Evolutionary conservation across 2,797 vertebrate genomes (phyloP).

Genomic region (Otolemur crassicaudatus): DNA sequence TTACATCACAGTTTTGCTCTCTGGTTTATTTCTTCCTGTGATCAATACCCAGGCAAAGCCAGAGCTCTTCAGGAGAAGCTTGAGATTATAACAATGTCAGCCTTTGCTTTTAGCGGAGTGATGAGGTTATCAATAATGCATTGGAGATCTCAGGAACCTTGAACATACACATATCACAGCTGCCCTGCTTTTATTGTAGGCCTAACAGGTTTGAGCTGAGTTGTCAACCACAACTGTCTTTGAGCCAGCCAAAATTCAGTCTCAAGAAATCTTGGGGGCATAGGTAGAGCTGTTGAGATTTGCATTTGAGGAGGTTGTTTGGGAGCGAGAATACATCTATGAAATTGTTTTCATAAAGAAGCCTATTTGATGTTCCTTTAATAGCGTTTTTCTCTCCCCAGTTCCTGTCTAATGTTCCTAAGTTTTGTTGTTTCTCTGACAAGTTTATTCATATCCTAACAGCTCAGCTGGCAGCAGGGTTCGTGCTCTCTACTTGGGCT

Average conservation of each 20-base stretch:
- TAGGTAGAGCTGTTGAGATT: neutral
- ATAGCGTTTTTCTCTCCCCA: slow-evolving; percentile 72
- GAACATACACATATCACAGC: slow-evolving; percentile 81
- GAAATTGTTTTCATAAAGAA: slow-evolving; percentile 73
- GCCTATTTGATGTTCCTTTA: slow-evolving; percentile 76
- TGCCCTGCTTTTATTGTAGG: slow-evolving; percentile 70
- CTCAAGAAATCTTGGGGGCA: slow-evolving; percentile 28
- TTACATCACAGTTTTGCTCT: slow-evolving; percentile 68
- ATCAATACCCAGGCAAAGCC: slow-evolving; percentile 79
- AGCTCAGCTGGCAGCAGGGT: slow-evolving; percentile 85
- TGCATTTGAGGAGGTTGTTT: neutral
- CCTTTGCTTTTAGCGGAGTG: slow-evolving; percentile 84
- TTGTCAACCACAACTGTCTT: slow-evolving; percentile 42
- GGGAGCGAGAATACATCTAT: slow-evolving; percentile 43
- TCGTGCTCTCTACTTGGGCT: slow-evolving; percentile 85
- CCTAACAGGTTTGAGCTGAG: slow-evolving; percentile 80
- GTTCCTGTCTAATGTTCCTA: slow-evolving; percentile 77
- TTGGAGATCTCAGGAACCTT: slow-evolving; percentile 80
- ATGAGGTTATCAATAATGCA: slow-evolving; percentile 88
- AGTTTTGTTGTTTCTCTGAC: slow-evolving; percentile 84
- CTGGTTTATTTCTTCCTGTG: slow-evolving; percentile 65
- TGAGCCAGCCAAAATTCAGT: neutral
- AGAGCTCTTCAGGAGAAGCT: slow-evolving; percentile 82
- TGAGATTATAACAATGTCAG: slow-evolving; percentile 82
- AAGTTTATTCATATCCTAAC: slow-evolving; percentile 87